Evolutionary conservation across 1,140 invertebrate genomes (phyloP).

Genomic region (Lepidurus arcticus): DNA sequence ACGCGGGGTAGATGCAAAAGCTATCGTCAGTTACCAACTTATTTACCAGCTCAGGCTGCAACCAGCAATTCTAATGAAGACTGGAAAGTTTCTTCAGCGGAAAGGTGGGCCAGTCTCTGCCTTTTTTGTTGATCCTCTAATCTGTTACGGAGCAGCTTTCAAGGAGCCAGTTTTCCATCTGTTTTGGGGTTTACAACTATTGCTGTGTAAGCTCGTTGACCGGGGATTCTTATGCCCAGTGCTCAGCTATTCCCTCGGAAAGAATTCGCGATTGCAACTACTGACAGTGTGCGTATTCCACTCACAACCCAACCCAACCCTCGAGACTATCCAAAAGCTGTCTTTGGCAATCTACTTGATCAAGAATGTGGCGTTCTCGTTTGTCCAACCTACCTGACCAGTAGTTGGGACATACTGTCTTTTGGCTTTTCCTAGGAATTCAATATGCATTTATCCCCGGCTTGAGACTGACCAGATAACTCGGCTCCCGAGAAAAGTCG

Average conservation of each 20-base stretch:
- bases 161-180: no score
- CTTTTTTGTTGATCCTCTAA: no score
- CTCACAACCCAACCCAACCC: neutral
- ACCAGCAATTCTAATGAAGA: neutral
- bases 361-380: neutral
- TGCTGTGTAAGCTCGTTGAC: no score
- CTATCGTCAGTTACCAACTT: neutral
- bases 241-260: no score
- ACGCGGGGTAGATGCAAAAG: neutral
- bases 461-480: conserved; percentile 21
- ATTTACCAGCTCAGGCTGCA: neutral
- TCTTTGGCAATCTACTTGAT: neutral
- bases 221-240: no score
- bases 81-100: neutral
- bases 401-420: neutral
- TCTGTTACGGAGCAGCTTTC: no score
- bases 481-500: neutral
- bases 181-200: no score
- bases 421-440: neutral
- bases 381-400: conserved; percentile 8
- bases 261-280: no score
- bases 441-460: neutral
- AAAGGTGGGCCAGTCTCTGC: neutral
- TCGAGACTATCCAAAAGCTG: neutral
- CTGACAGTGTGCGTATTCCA: neutral